phyloP scores from a whole-genome alignment of 1,140 invertebrate species.

The Drosophila equinoxialis region DNA sequence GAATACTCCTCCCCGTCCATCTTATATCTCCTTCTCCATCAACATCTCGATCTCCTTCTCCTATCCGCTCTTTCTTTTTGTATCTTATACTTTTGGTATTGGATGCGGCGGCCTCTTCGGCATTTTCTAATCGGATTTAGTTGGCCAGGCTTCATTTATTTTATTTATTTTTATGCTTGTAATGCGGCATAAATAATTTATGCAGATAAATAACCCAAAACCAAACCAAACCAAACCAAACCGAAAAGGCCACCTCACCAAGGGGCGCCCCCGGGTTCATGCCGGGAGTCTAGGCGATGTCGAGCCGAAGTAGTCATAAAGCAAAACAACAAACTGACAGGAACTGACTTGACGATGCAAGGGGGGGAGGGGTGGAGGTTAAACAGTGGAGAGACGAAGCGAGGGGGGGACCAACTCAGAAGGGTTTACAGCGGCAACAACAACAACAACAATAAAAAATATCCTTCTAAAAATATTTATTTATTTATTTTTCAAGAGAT shows the following conservation, averaged over 20 bases:
- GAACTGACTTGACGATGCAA: neutral
- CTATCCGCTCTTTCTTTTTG: neutral
- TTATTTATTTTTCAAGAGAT: conserved; percentile 69
- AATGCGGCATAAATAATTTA: conserved; percentile 81
- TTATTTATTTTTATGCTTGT: conserved; percentile 80
- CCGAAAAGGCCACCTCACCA: conserved; percentile 49
- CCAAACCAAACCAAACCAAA: conserved; percentile 33
- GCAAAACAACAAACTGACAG: conserved; percentile 65
- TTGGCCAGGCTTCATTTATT: conserved; percentile 74
- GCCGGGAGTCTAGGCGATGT: conserved; percentile 4
- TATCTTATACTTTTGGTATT: neutral
- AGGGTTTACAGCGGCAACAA: conserved; percentile 37
- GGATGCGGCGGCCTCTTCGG: conserved; percentile 39
- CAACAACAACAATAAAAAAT: conserved; percentile 42
- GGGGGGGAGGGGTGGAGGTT: neutral
- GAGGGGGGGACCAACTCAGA: neutral
- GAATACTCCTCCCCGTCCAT: neutral
- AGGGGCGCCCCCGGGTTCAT: conserved; percentile 34
- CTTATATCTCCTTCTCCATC: conserved; percentile 8
- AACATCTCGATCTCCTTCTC: conserved; percentile 3
- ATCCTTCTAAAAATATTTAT: conserved; percentile 81
- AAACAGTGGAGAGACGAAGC: conserved; percentile 16
- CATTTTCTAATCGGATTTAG: conserved; percentile 80
- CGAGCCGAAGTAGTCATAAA: conserved; percentile 59
- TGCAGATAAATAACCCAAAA: conserved; percentile 79